phyloP scores from a whole-genome alignment of 2,888 invertebrate species.

The Neuroscelio doddi region DNA sequence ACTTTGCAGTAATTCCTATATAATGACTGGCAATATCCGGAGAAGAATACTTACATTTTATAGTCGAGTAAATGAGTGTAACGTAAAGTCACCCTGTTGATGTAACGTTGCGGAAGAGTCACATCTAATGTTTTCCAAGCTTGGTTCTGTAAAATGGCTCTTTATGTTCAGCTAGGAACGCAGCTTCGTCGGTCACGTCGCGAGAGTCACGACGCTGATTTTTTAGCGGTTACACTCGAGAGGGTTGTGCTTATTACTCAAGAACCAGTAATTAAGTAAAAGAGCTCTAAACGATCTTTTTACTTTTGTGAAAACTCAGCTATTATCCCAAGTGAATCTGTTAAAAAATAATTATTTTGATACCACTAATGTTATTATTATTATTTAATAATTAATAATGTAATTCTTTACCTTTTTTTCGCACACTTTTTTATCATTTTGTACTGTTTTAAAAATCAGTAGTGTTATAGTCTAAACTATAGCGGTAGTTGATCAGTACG shows the following conservation, averaged over 20 bases:
- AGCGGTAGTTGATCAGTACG: slow-evolving; percentile 12
- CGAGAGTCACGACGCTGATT: background rate
- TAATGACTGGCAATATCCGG: slow-evolving; percentile 17
- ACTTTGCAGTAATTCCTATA: slow-evolving; percentile 20
- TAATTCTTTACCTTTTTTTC: too few relatives aligned
- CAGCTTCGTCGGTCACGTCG: slow-evolving; percentile 18
- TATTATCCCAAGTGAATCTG: too few relatives aligned
- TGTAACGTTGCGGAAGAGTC: slow-evolving; percentile 25
- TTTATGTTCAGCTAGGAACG: slow-evolving; percentile 13
- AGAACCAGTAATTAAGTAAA: slow-evolving; percentile 1
- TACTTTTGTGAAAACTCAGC: too few relatives aligned
- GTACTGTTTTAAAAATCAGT: too few relatives aligned
- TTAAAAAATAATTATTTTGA: too few relatives aligned
- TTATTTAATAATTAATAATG: too few relatives aligned
- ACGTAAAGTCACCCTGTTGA: slow-evolving; percentile 23
- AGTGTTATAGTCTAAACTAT: too few relatives aligned
- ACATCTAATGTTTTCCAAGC: slow-evolving; percentile 15
- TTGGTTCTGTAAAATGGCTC: slow-evolving; percentile 16
- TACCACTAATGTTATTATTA: too few relatives aligned
- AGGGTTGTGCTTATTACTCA: background rate
- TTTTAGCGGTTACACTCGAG: slow-evolving; percentile 8
- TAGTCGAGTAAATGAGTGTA: slow-evolving; percentile 31
- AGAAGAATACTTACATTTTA: slow-evolving; percentile 31
- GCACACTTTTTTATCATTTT: too few relatives aligned
- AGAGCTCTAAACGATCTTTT: background rate